Conservation (phyloP, 1,140 invertebrate genomes). For the Trypoxylus dichotomus region DNA sequence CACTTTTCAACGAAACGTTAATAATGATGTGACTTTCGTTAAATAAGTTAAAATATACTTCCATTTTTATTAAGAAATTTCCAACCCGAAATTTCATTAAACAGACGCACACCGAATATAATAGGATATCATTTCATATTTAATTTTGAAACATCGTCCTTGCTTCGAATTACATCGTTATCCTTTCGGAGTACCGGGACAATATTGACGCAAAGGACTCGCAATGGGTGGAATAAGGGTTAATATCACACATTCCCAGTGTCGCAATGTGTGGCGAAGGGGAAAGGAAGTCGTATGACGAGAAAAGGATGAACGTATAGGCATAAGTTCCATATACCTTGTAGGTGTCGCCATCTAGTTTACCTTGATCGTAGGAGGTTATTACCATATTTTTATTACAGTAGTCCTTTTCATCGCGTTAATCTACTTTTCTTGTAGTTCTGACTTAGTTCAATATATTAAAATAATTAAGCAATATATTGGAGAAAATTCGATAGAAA, state of each 20-base stretch:
- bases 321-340: conserved; percentile 4
- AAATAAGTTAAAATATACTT: not conserved
- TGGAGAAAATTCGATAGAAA: too few species aligned
- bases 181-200: conserved; percentile 11
- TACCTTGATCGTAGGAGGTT: not conserved
- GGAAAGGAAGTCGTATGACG: not conserved
- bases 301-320: not conserved
- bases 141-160: conserved; percentile 21
- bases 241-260: conserved; percentile 14
- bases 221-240: not conserved
- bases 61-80: conserved; percentile 9
- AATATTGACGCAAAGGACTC: conserved; percentile 8
- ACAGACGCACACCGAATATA: not conserved
- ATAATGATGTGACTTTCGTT: not conserved
- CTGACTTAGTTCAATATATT: too few species aligned
- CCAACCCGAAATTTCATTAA: conserved; percentile 11
- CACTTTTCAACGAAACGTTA: not conserved
- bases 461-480: too few species aligned
- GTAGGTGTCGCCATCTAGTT: conserved; percentile 3
- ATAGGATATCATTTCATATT: conserved; percentile 18
- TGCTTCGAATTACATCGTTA: conserved; percentile 25
- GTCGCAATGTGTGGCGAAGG: conserved; percentile 9
- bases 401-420: too few species aligned
- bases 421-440: too few species aligned
- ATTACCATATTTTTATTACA: too few species aligned